Percentiles rank a stretch among this genome's conserved stretches.
Evolutionary conservation across 2,797 vertebrate species (phyloP).

Genomic region (Sandelia bainsii): DNA sequence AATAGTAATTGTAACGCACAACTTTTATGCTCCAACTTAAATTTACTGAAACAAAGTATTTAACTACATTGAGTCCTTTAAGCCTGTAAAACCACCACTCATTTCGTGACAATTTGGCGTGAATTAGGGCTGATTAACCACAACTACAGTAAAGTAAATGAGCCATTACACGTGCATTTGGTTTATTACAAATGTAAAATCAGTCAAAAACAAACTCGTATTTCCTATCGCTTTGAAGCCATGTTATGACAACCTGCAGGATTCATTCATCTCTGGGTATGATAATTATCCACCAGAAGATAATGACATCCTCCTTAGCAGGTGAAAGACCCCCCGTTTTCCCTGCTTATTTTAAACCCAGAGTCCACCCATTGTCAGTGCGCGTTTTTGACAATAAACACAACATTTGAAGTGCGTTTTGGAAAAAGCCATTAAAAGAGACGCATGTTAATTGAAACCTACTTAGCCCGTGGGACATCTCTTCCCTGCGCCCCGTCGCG

Average conservation of each 20-base stretch:
- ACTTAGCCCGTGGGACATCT: conserved; percentile 52
- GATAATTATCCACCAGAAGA: conserved; percentile 47
- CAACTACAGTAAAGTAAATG: background rate
- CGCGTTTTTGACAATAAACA: conserved; percentile 55
- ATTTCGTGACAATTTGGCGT: background rate
- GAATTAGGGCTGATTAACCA: background rate
- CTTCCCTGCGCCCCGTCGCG: conserved; percentile 42
- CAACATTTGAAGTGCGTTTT: conserved; percentile 74
- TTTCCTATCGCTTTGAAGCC: conserved; percentile 34
- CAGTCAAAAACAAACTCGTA: conserved; percentile 27
- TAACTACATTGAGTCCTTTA: too few species aligned
- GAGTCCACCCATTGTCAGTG: conserved; percentile 53
- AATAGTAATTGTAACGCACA: background rate
- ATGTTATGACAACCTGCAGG: conserved; percentile 20
- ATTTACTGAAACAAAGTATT: background rate
- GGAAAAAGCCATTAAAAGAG: conserved; percentile 52
- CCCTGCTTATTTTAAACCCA: conserved; percentile 69
- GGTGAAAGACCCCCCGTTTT: conserved; percentile 72
- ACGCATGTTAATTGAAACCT: conserved; percentile 74
- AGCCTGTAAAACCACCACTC: background rate
- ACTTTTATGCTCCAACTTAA: background rate
- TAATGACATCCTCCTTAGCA: conserved; percentile 71
- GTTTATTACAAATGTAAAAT: conserved; percentile 31
- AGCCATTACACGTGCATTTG: background rate
- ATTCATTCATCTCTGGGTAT: conserved; percentile 3